Base-by-base conservation (phyloP, 2,888 invertebrate genomes). In the Acronicta leporina region DNA sequence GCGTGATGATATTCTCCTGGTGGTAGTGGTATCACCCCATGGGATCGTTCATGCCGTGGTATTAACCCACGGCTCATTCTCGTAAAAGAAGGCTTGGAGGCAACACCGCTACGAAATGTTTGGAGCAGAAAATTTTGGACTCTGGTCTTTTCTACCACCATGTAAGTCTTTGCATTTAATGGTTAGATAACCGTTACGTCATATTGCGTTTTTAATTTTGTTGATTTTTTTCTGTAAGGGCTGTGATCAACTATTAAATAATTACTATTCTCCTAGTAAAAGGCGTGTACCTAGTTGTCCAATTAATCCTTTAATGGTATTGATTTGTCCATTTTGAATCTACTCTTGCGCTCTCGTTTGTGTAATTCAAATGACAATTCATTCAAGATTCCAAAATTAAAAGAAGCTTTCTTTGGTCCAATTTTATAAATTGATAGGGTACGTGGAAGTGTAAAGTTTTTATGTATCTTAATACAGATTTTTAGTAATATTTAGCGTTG, bases 1-100 rank as follows among this genome's bases (percentile, higher is more conserved):
- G 94, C 92, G 92, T 90, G 84, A 79, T 88, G 84, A 68, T 84
- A 76, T 66, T 78, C 74, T 84, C 85, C 86, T 86, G 86, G 87
- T 92, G 91, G 93, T 92, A 88, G 89, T 92, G 90, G 87, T 85
- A 84, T 81, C 79, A 79, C 86, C 88, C 86, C 84, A 79, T 82
- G 84, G 86, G 81, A 82, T 85, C 83, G 84, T 84, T 85, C 79
- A 83, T 78, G 85, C 86, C 86, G 86, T 79, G 86, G 80, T 81
- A 70, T 70, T 71, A 84, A 78, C 83, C 86, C 84, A 85, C 80
- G 77, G 78, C 84, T 91, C 93, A 94, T 92, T 94, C 88, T 74
- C 68, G 77, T 82, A 80, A 78, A 73, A 83, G 76, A 69, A 80
- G 79, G 77, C 84, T 73, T 68, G 71, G 79, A 64, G 72, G 73